Base-by-base conservation (phyloP, 2,797 vertebrate species). In the Zalophus californianus region DNA sequence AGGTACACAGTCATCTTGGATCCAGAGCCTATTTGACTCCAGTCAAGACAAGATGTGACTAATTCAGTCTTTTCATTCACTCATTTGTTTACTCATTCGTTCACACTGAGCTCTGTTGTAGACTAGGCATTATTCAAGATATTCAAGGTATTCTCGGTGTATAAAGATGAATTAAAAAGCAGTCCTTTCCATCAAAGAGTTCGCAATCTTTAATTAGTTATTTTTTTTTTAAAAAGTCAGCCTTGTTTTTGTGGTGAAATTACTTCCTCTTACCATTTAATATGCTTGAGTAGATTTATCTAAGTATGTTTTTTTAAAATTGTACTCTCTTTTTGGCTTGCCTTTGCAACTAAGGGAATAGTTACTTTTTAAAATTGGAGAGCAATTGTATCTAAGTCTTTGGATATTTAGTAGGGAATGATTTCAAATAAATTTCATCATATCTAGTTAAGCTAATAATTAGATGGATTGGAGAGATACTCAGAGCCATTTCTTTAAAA, bases 401-500 rank as follows among this genome's bases (percentile, higher is more conserved):
- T 91, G 20, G 20, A 41, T 84, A 68, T 23, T 88, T 85, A 87
- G 86, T 66, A 85, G 60, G 27, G 18, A 94, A 72, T 92, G 58
- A 27, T 92, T 95, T 96, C 38, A 54, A 85, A 29, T 50, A 38
- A 44, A 94, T 75, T 82, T 93, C 77, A 52, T 86, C 68, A 62
- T 64, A 62, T 72, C 44, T 52, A 52, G 27, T 78, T 58, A 72
- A 82, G 52, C 20, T 35, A 72, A 56, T 91, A 64, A 86, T 70
- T 50, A 66, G 32, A n/a, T 72, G 27, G 3, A 68, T 86, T 91
- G 6, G 35, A 86, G 32, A 75, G 52, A 77, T 50, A 6, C 7
- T 62, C 44, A 85, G 62, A 80, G 32, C 3, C 21, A 54, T 86
- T 62, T 95, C 38, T 68, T 38, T 58, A 78, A 38, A 38, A 38